Evolutionary conservation across 2,888 invertebrate genomes (phyloP), one percentile per base, ranked within the genome.

Genomic region (Caenorhabditis angaria): DNA sequence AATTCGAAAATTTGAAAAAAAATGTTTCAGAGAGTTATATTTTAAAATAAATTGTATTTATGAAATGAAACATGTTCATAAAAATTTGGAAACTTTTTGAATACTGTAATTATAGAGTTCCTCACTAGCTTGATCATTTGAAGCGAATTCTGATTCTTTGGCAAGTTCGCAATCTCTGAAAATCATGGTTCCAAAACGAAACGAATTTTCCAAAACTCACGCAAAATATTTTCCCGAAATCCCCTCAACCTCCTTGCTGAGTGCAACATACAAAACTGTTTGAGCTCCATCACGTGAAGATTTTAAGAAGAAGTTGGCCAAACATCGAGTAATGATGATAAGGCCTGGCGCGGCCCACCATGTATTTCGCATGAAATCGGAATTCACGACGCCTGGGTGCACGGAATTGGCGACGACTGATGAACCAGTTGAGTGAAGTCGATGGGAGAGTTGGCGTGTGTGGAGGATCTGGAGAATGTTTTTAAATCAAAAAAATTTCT

Each of bases 211-310:
- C n/a, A n/a, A n/a, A 18, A 64, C 67, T 54, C n/a, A 80, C 75
- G 68, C 41, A 41, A 94, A 91, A 86, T 94, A 95, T 4, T 91
- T 89, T n/a, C 94, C 94, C 1, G 94, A 93, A 83, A 91, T 90
- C 3, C 91, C 91, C 87, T 93, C 92, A 24, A 94, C 88, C 32
- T 91, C 90, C 54, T 92, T 91, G 55, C 93, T 92, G 18, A 94
- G 90, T 82, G 93, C 93, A 12, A 93, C 91, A 88, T 91, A 92
- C 8, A 93, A 90, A 58, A 94, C 91, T 0, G 94, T 91, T 68
- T 91, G 91, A 0, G 95, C 93, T 24, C 95, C 95, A 87, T 93
- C 91, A 69, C 91, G 91, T 6, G 94, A 92, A 0, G 91, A 92
- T 92, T 92, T 87, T 71, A 90, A 88, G 77, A 84, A 71, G 69